Conservation (phyloP, 2,888 invertebrate species). For the Tupiocoris notatus region DNA sequence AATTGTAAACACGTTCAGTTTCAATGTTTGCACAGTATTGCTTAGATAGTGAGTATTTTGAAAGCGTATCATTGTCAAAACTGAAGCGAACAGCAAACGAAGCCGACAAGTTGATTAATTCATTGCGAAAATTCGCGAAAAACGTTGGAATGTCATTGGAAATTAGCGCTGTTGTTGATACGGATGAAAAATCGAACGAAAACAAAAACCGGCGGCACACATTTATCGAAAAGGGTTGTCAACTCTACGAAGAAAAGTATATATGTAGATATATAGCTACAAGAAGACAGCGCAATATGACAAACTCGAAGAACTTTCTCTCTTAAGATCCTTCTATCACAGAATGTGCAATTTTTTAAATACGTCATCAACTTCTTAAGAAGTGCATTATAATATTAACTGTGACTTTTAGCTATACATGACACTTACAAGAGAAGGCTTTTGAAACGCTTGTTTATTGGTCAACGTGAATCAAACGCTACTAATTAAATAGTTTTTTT, state of each 20-base stretch:
- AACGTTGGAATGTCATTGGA: not conserved
- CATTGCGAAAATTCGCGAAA: not conserved
- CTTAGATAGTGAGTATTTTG: too few species aligned
- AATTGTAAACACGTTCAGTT: too few species aligned
- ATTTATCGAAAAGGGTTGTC: not conserved
- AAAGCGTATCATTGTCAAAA: too few species aligned
- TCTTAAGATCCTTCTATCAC: constrained; percentile 35
- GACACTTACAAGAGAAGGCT: not conserved
- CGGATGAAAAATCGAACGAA: not conserved
- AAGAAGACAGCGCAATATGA: not conserved
- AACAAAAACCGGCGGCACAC: not conserved
- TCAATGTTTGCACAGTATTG: too few species aligned
- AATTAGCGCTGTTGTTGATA: not conserved
- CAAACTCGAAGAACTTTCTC: not conserved
- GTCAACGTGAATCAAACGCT: not conserved
- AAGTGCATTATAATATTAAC: not conserved
- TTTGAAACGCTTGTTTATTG: not conserved
- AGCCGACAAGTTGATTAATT: too few species aligned
- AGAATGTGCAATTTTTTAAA: constrained; percentile 20
- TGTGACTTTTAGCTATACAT: not conserved
- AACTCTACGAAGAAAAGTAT: not conserved
- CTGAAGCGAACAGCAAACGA: too few species aligned
- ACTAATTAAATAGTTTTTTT: not conserved
- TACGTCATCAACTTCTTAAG: not conserved
- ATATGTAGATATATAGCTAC: not conserved